Base-by-base conservation (phyloP, 2,888 invertebrate genomes). In the Maniola hyperantus region DNA sequence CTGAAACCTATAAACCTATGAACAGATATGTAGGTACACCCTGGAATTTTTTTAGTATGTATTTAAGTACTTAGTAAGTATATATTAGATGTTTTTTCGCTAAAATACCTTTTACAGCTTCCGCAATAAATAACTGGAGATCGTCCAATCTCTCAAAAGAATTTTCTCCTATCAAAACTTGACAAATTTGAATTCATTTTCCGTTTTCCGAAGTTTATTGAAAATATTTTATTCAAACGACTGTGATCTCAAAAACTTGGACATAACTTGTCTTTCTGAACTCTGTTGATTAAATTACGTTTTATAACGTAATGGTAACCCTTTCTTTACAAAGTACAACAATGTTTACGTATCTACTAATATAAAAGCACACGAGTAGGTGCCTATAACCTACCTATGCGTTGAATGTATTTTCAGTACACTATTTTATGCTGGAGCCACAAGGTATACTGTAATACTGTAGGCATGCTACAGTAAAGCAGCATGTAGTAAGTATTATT, bases 171-270 rank as follows among this genome's bases (percentile, higher is more conserved):
- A 87, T 87, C 84, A 84, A 80, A 85, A 89, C 81, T 89, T 85
- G 78, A 76, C 79, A 83, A 88, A 87, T 50, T 88, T 83, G 81
- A 88, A 87, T 60, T 88, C 83, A 81, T 85, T 88, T 85, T 83
- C 77, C 77, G 79, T 85, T 88, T 85, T 83, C 77, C 77, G 79
- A 81, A 87, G 79, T 84, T 85, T 82, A 85, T 85, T 83, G 83
- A 84, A 87, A 88, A 60, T 60, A 36, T 86, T 87, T 87, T 85
- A 85, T 84, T 87, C 84, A 88, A 87, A 84, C 83, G 88, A 86
- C 84, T 83, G 81, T 83, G 83, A 83, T 82, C 77, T 74, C 76
- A 71, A 78, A 83, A 85, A 82, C 82, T 87, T 83, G 70, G 66
- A 77, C 79, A 78, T 84, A 88, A 86, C 87, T 89, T 86, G 79